These are phyloP conservation scores for Habropoda laboriosa DNA, from an alignment of 1,140 invertebrate genomes.

Conservation along the genomic window DNA sequence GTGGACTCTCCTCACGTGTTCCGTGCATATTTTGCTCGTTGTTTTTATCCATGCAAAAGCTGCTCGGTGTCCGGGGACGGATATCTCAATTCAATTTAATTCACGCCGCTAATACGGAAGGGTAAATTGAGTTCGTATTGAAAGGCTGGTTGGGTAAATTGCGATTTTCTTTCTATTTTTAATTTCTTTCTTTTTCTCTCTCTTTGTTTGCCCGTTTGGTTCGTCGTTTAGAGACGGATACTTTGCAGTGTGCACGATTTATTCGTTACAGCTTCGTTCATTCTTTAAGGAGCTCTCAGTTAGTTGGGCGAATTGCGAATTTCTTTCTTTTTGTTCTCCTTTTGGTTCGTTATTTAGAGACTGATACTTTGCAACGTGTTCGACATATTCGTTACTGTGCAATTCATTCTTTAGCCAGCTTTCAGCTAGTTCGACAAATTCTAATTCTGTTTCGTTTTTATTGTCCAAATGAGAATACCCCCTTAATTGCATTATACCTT, in stretches of 20 bases:
- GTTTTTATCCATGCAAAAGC: conserved; percentile 21
- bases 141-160: background rate
- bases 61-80: background rate
- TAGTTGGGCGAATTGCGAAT: background rate
- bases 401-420: too few relatives aligned
- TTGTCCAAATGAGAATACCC: too few relatives aligned
- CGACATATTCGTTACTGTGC: too few relatives aligned
- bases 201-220: background rate
- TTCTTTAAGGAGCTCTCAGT: too few relatives aligned
- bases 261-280: too few relatives aligned
- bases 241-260: background rate
- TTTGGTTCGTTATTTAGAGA: too few relatives aligned
- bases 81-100: conserved; percentile 27
- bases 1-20: conserved; percentile 12
- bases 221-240: too few relatives aligned
- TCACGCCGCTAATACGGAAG: background rate
- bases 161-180: background rate
- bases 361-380: background rate
- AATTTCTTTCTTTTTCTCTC: too few relatives aligned
- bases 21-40: conserved; percentile 5
- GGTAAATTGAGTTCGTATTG: conserved; percentile 5
- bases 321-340: background rate
- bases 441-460: background rate
- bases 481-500: too few relatives aligned
- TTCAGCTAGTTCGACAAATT: background rate